Base-by-base conservation (phyloP, 2,888 invertebrate species). In the Andrena dorsata region DNA sequence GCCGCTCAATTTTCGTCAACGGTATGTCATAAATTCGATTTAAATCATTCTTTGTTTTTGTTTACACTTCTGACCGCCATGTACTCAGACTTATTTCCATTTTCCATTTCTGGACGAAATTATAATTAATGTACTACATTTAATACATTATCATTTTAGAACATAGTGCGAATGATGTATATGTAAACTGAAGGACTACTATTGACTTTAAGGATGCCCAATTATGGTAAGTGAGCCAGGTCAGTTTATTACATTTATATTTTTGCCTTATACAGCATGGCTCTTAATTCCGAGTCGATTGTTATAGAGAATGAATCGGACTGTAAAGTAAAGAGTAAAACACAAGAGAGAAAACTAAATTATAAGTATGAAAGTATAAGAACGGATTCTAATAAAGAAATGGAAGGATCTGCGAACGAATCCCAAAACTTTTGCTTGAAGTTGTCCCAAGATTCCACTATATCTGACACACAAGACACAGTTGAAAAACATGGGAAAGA, bases 371-470 rank as follows among this genome's bases (percentile, higher is more conserved):
- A 26, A 69, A 35, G n/a, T 47, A 32, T 49, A 13, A 60, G 63
- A 26, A 65, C 63, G 16, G 16, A 16, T 8, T 49, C 23, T 28
- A 4, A 60, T 13, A 16, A 53, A n/a, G 28, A 53, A 5, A 6
- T 32, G 13, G 61, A 30, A 3, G 51, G 51, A 13, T 66, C 61
- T 16, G 16, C 47, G 2, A 32, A 13, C 5, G 81, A 74, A 20
- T 91, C 91, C 0, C 89, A 92, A 75, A 82, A 89, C 47, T 89
- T 91, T 60, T 64, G 35, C 56, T 77, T 92, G 4, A 82, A 83
- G 60, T 49, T 91, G 3, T 88, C 91, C 1, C 86, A 86, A 10
- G 86, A 86, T 71, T 89, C 91, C 0, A 20, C 6, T 13, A 66
- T 76, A 1, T 84, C 86, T 5, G 86, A 90, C 20, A 87, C 86